Conservation (phyloP, 2,888 invertebrate genomes). For the Thera obeliscata region DNA sequence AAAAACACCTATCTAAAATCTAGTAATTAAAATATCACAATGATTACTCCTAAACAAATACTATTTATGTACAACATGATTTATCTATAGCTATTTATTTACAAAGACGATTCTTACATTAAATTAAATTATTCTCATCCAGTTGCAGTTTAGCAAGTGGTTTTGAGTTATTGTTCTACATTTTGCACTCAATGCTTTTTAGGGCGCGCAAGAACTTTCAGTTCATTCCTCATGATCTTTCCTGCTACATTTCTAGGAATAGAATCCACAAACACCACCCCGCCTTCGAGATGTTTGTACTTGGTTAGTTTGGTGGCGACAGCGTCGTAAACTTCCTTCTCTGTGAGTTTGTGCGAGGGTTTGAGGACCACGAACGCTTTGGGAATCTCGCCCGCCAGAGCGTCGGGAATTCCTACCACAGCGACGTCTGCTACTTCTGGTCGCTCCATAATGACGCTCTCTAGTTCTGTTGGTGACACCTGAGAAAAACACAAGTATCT, state of each 20-base stretch:
- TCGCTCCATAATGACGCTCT: conserved; percentile 89
- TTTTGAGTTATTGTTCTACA: neutral
- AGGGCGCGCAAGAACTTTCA: conserved; percentile 78
- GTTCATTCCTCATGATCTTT: conserved; percentile 89
- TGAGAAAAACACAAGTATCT: conserved; percentile 56
- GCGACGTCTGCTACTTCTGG: conserved; percentile 90
- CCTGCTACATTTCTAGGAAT: conserved; percentile 91
- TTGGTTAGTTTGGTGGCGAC: conserved; percentile 87
- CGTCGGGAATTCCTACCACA: conserved; percentile 90
- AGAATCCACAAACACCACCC: conserved; percentile 87
- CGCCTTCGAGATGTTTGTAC: conserved; percentile 89
- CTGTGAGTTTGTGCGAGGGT: conserved; percentile 79
- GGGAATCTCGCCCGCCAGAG: conserved; percentile 89
- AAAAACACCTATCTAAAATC: conserved; percentile 21
- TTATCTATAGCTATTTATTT: conserved; percentile 30
- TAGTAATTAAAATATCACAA: conserved; percentile 39
- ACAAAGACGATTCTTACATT: conserved; percentile 21
- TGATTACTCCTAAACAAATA: conserved; percentile 41
- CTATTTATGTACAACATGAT: conserved; percentile 37
- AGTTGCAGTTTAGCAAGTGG: neutral
- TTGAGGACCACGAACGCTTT: conserved; percentile 89
- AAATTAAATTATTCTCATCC: neutral
- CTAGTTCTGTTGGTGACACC: conserved; percentile 94
- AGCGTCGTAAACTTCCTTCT: conserved; percentile 82
- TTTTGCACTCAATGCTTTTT: conserved; percentile 41